Evolutionary conservation across 2,888 invertebrate genomes (phyloP), one percentile per base, ranked within the genome.

Genomic region (Agrochola lota): DNA sequence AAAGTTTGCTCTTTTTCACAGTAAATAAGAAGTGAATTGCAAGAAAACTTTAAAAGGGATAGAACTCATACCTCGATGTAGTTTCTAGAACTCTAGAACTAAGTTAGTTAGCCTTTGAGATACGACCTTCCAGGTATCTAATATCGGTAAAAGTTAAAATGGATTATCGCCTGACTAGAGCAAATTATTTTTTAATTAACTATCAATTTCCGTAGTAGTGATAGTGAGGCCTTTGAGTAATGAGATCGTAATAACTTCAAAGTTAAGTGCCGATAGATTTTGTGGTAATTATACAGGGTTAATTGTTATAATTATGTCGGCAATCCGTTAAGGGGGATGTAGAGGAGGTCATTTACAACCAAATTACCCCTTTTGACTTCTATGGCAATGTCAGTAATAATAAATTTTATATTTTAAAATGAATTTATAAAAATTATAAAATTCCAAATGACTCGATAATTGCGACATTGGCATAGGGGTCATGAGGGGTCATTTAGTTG

Each of bases 181-280:
- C 49, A 30, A 59, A 59, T 52, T 63, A 52, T 63, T 83, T 82
- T 66, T 46, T 72, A 71, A 81, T 83, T 80, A 70, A 26, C 64
- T n/a, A 26, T 69, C 20, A 55, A 46, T 82, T 59, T 76, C 46
- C 76, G 15, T 35, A 52, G 59, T 35, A 23, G 40, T 30, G 26
- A 2, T 64, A 30, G 23, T 17, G 20, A 57, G 30, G 46, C 12
- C 46, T 70, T 70, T 55, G 46, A 57, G 30, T 30, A 7, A 15
- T 23, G 12, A 70, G 15, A n/a, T 12, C 12, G 12, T 77, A 69
- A 82, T 68, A 59, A 64, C 23, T n/a, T 66, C 20, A n/a, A 43
- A n/a, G 0, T 59, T 23, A 26, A n/a, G 43, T 57, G 52, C n/a
- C 23, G 26, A 57, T 59, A 35, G 23, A 68, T 57, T 67, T 63